phyloP scores from a whole-genome alignment of 2,888 invertebrate genomes.

The Yponomeuta malinellus region DNA sequence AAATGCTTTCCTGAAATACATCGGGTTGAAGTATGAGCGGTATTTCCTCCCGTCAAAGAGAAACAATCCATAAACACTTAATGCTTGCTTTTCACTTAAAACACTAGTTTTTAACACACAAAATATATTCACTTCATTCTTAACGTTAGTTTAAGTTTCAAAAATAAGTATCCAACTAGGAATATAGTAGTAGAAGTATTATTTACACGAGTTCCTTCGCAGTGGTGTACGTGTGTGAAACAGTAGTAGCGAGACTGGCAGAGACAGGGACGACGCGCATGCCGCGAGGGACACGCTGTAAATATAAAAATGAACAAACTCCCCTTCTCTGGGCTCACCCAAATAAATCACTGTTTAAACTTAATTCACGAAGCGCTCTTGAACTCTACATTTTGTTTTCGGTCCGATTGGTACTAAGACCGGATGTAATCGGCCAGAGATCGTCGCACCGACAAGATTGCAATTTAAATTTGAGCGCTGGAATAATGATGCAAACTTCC shows the following conservation, averaged over 20 bases:
- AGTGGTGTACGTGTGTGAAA: constrained; percentile 70
- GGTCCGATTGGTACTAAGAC: constrained; percentile 29
- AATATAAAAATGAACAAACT: constrained; percentile 75
- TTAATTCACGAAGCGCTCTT: constrained; percentile 47
- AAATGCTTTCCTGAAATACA: constrained; percentile 71
- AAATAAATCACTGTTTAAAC: constrained; percentile 62
- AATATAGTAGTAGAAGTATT: constrained; percentile 67
- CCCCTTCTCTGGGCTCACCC: constrained; percentile 70
- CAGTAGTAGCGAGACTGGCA: constrained; percentile 69
- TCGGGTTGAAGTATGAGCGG: constrained; percentile 45
- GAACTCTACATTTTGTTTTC: constrained; percentile 43
- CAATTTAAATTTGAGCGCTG: constrained; percentile 54
- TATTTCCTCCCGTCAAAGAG: constrained; percentile 70
- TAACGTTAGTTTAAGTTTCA: constrained; percentile 37
- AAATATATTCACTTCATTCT: constrained; percentile 37
- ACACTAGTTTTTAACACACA: constrained; percentile 35
- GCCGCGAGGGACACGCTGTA: constrained; percentile 69
- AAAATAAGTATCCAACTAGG: constrained; percentile 60
- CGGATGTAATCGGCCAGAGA: constrained; percentile 26
- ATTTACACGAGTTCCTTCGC: constrained; percentile 68
- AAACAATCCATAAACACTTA: constrained; percentile 52
- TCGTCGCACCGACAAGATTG: constrained; percentile 24
- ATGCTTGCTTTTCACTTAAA: constrained; percentile 47
- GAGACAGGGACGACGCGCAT: constrained; percentile 71
- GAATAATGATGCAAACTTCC: constrained; percentile 55